Conservation (phyloP, 2,797 vertebrate species). For the Okamejei kenojei region DNA sequence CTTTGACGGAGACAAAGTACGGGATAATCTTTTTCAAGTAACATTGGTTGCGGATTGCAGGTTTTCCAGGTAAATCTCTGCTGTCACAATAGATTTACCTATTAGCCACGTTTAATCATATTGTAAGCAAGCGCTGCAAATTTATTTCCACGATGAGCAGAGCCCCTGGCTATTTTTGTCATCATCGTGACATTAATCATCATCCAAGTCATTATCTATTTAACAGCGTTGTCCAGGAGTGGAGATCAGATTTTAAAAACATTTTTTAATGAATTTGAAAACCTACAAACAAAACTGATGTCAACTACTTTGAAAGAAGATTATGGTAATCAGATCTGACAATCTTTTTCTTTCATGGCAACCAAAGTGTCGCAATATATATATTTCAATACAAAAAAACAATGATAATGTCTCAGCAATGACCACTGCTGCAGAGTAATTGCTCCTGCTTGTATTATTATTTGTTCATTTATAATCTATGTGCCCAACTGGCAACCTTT, state of each 20-base stretch:
- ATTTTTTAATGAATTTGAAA: background rate
- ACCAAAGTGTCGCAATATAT: background rate
- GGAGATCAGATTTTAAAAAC: background rate
- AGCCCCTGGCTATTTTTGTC: background rate
- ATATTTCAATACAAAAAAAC: background rate
- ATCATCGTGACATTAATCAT: conserved; percentile 25
- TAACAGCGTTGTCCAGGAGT: background rate
- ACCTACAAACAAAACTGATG: background rate
- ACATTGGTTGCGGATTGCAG: background rate
- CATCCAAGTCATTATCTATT: background rate
- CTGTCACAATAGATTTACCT: background rate
- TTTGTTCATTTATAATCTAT: no score
- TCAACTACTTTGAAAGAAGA: background rate
- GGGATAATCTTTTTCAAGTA: background rate
- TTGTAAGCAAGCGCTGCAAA: background rate
- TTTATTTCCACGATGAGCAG: background rate
- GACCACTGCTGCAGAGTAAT: background rate
- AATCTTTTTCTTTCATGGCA: background rate
- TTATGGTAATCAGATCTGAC: background rate
- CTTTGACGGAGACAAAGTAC: background rate
- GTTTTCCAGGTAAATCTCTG: background rate
- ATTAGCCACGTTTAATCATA: background rate
- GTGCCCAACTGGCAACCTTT: no score
- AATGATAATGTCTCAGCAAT: background rate
- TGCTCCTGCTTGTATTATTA: no score